Evolutionary conservation across 2,797 vertebrate species (phyloP).

Genomic region (Menidia menidia): DNA sequence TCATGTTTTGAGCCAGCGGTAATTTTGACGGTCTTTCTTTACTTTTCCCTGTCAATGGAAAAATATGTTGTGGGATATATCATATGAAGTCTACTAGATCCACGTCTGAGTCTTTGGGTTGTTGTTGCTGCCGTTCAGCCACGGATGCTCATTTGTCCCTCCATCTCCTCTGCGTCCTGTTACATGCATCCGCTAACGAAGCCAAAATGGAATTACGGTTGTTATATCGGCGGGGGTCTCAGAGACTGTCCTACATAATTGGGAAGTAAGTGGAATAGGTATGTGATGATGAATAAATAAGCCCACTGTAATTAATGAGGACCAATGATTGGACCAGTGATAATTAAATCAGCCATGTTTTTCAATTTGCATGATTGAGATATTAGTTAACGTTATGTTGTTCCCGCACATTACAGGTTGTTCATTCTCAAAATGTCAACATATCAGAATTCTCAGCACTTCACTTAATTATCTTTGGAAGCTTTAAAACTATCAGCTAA

Average conservation of each 20-base stretch:
- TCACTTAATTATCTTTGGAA: constrained; percentile 83
- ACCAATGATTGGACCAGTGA: constrained; percentile 77
- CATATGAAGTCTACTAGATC: no score
- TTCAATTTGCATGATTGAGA: constrained; percentile 86
- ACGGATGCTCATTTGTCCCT: constrained; percentile 55
- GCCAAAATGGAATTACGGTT: constrained; percentile 68
- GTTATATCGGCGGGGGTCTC: constrained; percentile 68
- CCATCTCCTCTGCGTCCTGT: constrained; percentile 49
- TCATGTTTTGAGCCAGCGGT: no score
- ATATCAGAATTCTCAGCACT: constrained; percentile 83
- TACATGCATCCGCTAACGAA: constrained; percentile 68
- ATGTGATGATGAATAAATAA: constrained; percentile 82
- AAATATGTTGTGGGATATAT: no score
- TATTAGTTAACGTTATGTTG: constrained; percentile 78
- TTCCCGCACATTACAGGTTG: constrained; percentile 78
- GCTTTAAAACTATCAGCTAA: constrained; percentile 82
- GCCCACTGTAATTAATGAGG: constrained; percentile 79
- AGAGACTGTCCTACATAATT: constrained; percentile 78
- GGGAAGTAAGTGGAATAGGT: constrained; percentile 75
- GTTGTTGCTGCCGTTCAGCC: constrained; percentile 42
- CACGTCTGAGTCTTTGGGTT: constrained; percentile 16
- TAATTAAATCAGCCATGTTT: constrained; percentile 83
- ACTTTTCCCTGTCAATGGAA: no score
- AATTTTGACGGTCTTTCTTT: no score
- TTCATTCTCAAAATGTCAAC: constrained; percentile 86